Base-by-base conservation (phyloP, 2,113 vertebrate genomes). In the Pterocles burchelli region DNA sequence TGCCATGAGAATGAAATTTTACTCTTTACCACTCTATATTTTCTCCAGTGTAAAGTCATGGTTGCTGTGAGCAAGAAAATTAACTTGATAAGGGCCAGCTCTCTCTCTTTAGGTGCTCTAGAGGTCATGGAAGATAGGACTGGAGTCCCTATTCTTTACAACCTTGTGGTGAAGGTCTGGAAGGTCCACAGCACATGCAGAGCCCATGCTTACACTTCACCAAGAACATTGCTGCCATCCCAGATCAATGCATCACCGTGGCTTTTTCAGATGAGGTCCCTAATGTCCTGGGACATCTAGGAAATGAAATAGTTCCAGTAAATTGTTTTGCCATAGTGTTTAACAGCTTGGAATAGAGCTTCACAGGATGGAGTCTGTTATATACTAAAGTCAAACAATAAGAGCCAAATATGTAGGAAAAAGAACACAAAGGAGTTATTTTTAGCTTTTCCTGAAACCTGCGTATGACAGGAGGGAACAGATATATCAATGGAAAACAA, bases 381-480 rank as follows among this genome's bases (percentile, higher is more conserved):
- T 55, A 71, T n/a, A 13, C 62, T 84, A 0, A 68, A 88, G 55
- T 66, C 66, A 79, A 88, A 76, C 43, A 46, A 2, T 57, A 61
- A 72, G 45, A 85, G 80, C 34, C 52, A 91, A 90, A 73, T 52
- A 49, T 57, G 52, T 75, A 57, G 73, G 49, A 74, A 59, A 65
- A 77, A 73, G 41, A 76, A 45, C 33, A 63, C 29, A 71, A 87
- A 63, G 51, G 65, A 89, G 19, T 68, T 91, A 72, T 83, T 94
- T 93, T 73, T 78, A 87, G 19, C 51, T 94, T 93, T 82, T 48
- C 25, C 54, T 86, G 79, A 91, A 93, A 94, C 62, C 54, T 92
- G n/a, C 33, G 38, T 84, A 0, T 74, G 24, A 33, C 34, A 79
- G 63, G 65, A 82, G 58, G 71, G 54, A 84, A 74, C 76, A 59